Conservation (phyloP, 2,888 invertebrate species). For the Cheilosia variabilis region DNA sequence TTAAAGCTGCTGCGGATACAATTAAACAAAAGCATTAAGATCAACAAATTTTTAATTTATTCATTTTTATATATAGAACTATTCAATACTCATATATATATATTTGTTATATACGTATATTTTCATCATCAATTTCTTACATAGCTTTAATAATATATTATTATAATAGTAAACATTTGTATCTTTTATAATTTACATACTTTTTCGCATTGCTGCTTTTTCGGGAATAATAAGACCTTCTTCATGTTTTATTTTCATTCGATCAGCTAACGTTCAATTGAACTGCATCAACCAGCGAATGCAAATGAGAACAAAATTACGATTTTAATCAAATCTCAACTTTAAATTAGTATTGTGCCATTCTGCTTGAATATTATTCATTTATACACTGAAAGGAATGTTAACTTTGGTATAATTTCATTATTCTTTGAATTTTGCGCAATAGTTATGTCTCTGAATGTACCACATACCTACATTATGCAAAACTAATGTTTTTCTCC, state of each 20-base stretch:
- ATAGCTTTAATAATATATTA: conserved; percentile 62
- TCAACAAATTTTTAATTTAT: conserved; percentile 75
- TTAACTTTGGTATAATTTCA: conserved; percentile 76
- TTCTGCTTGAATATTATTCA: conserved; percentile 44
- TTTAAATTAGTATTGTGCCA: conserved; percentile 45
- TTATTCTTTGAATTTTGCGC: conserved; percentile 40
- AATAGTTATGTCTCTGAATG: conserved; percentile 24
- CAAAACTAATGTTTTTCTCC: conserved; percentile 7
- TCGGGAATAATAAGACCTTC: conserved; percentile 13
- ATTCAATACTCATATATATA: conserved; percentile 52
- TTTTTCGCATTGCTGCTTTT: conserved; percentile 35
- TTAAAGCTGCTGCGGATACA: background rate
- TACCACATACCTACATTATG: conserved; percentile 12
- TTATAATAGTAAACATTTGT: conserved; percentile 54
- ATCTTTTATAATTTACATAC: conserved; percentile 58
- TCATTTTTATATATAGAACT: conserved; percentile 67
- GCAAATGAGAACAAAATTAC: conserved; percentile 9
- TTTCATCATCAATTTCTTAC: conserved; percentile 62
- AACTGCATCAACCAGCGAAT: conserved; percentile 22
- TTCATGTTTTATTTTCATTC: conserved; percentile 8
- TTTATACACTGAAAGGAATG: conserved; percentile 74
- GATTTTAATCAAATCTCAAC: conserved; percentile 31
- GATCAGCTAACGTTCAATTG: conserved; percentile 13
- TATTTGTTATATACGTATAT: conserved; percentile 35
- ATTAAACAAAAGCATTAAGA: conserved; percentile 38